Conservation (phyloP, 2,797 vertebrate genomes). For the Gymnodraco acuticeps region DNA sequence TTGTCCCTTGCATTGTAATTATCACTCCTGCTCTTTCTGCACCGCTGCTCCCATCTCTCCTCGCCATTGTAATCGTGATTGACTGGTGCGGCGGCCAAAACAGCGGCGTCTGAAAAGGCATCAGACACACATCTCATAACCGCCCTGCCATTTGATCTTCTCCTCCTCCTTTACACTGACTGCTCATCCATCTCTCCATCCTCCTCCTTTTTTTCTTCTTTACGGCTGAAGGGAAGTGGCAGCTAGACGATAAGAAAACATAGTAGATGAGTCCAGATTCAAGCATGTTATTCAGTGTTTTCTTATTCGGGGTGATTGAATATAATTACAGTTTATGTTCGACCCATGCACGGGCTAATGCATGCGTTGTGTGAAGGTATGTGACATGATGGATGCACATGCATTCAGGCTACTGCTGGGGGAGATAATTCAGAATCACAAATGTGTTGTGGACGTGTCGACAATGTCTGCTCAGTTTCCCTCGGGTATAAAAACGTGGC, state of each 20-base stretch:
- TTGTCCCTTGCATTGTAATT: conserved; percentile 91
- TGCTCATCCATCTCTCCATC: conserved; percentile 66
- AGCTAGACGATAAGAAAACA: conserved; percentile 70
- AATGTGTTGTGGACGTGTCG: conserved; percentile 8
- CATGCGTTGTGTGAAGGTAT: conserved; percentile 22
- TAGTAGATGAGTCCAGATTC: conserved; percentile 56
- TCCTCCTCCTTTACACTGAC: conserved; percentile 73
- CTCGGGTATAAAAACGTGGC: conserved; percentile 29
- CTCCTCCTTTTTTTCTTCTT: conserved; percentile 34
- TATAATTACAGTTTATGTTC: conserved; percentile 70
- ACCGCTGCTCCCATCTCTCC: conserved; percentile 88
- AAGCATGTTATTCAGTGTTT: conserved; percentile 72
- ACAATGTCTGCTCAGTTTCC: conserved; percentile 29
- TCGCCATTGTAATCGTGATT: conserved; percentile 91
- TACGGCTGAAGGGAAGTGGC: conserved; percentile 68
- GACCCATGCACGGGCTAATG: conserved; percentile 52
- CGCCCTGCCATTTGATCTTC: conserved; percentile 86
- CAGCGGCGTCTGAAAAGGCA: conserved; percentile 88
- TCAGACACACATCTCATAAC: conserved; percentile 88
- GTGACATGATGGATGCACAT: conserved; percentile 22
- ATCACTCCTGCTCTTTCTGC: conserved; percentile 90
- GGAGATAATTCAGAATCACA: conserved; percentile 14
- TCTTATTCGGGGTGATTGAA: conserved; percentile 56
- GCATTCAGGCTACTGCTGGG: neutral
- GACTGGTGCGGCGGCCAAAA: conserved; percentile 89